These are phyloP conservation scores for Microplitis manilae DNA, from an alignment of 2,888 invertebrate species.

Conservation along the genomic window DNA sequence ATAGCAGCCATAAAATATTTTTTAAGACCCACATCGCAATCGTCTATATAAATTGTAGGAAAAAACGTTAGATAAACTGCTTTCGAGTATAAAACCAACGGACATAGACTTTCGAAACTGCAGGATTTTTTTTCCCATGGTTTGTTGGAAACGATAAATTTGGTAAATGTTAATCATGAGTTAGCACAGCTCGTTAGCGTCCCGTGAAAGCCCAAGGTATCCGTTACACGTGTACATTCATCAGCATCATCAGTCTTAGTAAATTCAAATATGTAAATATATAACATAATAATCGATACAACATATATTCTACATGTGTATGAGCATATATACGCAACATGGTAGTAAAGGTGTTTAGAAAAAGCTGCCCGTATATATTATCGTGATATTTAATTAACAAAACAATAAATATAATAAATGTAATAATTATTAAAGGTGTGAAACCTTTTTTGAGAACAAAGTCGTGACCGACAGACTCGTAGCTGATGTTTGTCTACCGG, in stretches of 20 bases:
- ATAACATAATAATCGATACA: no score
- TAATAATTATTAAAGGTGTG: neutral
- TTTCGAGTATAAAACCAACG: neutral
- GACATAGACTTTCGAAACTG: neutral
- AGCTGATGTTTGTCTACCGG: neutral
- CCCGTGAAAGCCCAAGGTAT: neutral
- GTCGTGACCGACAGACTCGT: neutral
- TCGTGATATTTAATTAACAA: neutral
- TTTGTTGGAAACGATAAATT: slow-evolving; percentile 16
- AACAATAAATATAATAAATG: neutral
- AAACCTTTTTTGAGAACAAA: neutral
- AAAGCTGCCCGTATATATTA: no score
- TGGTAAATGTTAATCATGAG: slow-evolving; percentile 21
- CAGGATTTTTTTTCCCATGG: slow-evolving; percentile 6
- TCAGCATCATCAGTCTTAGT: neutral
- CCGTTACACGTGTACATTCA: neutral
- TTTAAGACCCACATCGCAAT: neutral
- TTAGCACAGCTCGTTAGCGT: slow-evolving; percentile 22
- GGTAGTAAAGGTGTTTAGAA: no score
- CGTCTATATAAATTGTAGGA: neutral
- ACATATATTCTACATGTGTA: no score
- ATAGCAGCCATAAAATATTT: neutral
- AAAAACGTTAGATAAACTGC: neutral
- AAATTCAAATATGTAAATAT: neutral
- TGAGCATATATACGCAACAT: no score